phyloP scores from a whole-genome alignment of 2,888 invertebrate genomes.

The Adelognathus sp. region DNA sequence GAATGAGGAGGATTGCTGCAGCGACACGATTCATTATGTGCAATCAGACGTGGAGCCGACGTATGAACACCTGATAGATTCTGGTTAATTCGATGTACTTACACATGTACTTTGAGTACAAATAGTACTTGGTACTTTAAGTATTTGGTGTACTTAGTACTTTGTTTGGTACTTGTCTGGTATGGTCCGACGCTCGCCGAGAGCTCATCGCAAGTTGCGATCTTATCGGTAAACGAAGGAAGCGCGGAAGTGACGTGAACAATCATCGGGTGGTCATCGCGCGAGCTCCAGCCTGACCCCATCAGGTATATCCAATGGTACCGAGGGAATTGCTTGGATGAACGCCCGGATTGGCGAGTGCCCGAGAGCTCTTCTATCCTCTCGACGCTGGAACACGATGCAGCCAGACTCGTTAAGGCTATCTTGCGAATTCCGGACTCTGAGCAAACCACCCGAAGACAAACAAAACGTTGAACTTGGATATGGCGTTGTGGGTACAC shows the following conservation, averaged over 20 bases:
- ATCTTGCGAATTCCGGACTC: slow-evolving; percentile 2
- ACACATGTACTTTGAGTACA: no score
- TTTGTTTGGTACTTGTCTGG: no score
- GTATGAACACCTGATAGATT: neutral
- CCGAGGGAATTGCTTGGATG: slow-evolving; percentile 56
- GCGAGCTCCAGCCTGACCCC: slow-evolving; percentile 67
- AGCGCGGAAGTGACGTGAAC: slow-evolving; percentile 70
- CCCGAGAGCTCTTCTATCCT: slow-evolving; percentile 6
- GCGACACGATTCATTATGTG: slow-evolving; percentile 7
- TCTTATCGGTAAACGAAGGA: slow-evolving; percentile 68
- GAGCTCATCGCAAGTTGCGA: slow-evolving; percentile 53
- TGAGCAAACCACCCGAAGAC: slow-evolving; percentile 4
- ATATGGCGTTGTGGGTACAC: neutral
- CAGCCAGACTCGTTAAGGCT: slow-evolving; percentile 5
- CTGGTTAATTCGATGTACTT: neutral
- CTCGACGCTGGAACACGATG: neutral
- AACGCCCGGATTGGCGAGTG: slow-evolving; percentile 43
- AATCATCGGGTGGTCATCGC: slow-evolving; percentile 72
- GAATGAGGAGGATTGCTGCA: neutral
- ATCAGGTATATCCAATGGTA: slow-evolving; percentile 63
- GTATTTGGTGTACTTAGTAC: no score
- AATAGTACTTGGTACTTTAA: no score
- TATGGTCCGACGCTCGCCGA: neutral
- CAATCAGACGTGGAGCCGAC: slow-evolving; percentile 4
- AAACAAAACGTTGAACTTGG: neutral